Evolutionary conservation across 1,140 invertebrate genomes (phyloP).

Genomic region (Apis dorsata): DNA sequence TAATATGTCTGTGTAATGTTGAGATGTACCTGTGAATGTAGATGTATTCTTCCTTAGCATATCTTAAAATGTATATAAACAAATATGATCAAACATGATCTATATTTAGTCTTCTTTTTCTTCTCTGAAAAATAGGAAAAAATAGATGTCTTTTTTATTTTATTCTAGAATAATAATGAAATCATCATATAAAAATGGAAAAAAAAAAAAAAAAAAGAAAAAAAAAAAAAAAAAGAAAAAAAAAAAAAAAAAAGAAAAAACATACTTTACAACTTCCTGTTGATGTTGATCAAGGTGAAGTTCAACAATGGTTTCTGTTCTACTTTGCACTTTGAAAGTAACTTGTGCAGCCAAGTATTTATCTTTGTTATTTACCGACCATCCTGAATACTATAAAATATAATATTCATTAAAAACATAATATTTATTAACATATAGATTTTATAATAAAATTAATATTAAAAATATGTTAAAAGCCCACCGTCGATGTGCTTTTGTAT

Average conservation of each 20-base stretch:
- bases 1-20: slow-evolving; percentile 59
- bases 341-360: slow-evolving; percentile 82
- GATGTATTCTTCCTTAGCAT: slow-evolving; percentile 58
- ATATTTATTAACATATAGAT: slow-evolving; percentile 7
- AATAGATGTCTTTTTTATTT: slow-evolving; percentile 1
- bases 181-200: not conserved
- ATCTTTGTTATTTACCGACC: slow-evolving; percentile 84
- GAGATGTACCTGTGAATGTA: slow-evolving; percentile 63
- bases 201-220: not conserved
- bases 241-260: not conserved
- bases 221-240: not conserved
- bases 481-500: slow-evolving; percentile 89
- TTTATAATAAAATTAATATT: not conserved
- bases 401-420: slow-evolving; percentile 54
- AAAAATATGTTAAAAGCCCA: slow-evolving; percentile 73
- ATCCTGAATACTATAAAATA: slow-evolving; percentile 83
- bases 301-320: slow-evolving; percentile 80
- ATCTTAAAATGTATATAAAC: slow-evolving; percentile 76
- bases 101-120: slow-evolving; percentile 76
- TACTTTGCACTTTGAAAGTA: slow-evolving; percentile 80
- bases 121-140: slow-evolving; percentile 66
- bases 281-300: slow-evolving; percentile 76
- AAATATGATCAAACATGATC: slow-evolving; percentile 69
- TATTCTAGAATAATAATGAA: not conserved
- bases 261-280: slow-evolving; percentile 74